phyloP scores from a whole-genome alignment of 2,113 vertebrate species.

The Cynopterus brachyotis region DNA sequence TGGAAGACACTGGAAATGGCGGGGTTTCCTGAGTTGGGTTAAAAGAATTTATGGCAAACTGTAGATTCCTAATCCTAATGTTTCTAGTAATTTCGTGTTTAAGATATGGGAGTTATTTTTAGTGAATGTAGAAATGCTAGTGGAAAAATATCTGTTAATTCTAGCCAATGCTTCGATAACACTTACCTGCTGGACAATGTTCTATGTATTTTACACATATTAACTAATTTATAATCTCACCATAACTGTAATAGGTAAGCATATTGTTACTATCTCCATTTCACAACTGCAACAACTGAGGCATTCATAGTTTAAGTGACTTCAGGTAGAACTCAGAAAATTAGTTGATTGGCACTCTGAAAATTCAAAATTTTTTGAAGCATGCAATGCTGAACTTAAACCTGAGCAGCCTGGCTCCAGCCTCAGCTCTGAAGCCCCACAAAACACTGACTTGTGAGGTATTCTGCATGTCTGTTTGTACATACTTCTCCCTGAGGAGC shows the following conservation, averaged over 20 bases:
- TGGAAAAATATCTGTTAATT: not conserved
- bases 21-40: not conserved
- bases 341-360: not conserved
- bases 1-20: not conserved
- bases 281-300: not conserved
- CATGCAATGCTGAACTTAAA: not conserved
- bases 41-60: not conserved
- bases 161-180: not conserved
- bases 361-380: not conserved
- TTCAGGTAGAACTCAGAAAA: not conserved
- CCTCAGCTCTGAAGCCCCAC: not conserved
- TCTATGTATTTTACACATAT: not conserved
- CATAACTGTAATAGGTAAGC: not conserved
- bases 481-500: not conserved
- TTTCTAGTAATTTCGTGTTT: not conserved
- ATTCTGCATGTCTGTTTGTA: not conserved
- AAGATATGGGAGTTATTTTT: not conserved
- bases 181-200: not conserved
- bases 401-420: not conserved
- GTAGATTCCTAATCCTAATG: not conserved
- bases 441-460: not conserved
- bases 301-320: not conserved
- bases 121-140: not conserved
- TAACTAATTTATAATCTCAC: not conserved
- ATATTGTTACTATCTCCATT: not conserved